Conservation (phyloP, 2,888 invertebrate genomes). For the Lithophane semibrunnea region DNA sequence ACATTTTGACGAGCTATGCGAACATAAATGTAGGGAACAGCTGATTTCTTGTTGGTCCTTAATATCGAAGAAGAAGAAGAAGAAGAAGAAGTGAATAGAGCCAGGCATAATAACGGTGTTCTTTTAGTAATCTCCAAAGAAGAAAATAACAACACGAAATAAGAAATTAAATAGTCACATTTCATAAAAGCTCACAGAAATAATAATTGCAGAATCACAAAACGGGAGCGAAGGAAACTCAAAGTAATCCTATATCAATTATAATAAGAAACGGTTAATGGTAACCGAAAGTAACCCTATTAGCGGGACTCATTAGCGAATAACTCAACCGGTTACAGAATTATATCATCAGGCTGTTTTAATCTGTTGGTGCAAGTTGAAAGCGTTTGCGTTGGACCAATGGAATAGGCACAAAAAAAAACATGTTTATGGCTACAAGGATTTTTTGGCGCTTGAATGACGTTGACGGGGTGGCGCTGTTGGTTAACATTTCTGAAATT, state of each 20-base stretch:
- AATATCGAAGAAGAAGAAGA: too few relatives aligned
- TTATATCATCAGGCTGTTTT: conserved; percentile 78
- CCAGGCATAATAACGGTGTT: too few relatives aligned
- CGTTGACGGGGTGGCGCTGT: too few relatives aligned
- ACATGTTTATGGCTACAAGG: too few relatives aligned
- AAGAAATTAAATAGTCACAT: not conserved
- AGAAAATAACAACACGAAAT: not conserved
- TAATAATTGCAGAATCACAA: conserved; percentile 35
- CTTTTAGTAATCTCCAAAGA: not conserved
- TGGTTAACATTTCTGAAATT: too few relatives aligned
- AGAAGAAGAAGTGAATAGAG: too few relatives aligned
- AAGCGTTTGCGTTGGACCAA: conserved; percentile 17
- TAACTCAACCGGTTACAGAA: conserved; percentile 81
- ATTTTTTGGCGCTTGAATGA: too few relatives aligned
- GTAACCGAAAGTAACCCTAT: conserved; percentile 78
- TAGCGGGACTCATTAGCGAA: conserved; percentile 82
- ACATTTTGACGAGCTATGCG: too few relatives aligned
- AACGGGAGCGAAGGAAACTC: conserved; percentile 35
- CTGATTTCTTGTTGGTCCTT: too few relatives aligned
- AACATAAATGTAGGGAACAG: too few relatives aligned
- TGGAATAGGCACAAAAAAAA: not conserved
- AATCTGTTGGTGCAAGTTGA: conserved; percentile 56
- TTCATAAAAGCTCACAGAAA: conserved; percentile 6
- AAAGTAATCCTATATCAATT: conserved; percentile 69
- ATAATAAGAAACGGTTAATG: conserved; percentile 74